Evolutionary conservation across 2,113 vertebrate genomes (phyloP), one percentile per base, ranked within the genome.

Genomic region (Cyprinodon brontotheroides): DNA sequence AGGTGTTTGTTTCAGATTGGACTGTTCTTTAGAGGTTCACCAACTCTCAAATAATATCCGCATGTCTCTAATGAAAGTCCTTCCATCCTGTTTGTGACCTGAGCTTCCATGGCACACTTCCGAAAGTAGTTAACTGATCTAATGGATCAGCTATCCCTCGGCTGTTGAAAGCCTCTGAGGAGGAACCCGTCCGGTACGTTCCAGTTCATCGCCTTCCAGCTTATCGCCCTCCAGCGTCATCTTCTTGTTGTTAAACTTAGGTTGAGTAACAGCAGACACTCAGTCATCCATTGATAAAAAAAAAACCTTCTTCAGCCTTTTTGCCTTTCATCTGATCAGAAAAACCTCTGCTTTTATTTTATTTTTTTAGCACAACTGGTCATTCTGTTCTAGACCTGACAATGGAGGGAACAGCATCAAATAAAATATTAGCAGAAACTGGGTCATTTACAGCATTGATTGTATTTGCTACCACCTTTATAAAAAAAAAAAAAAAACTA

Each of bases 181-280:
- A 20, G 12, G 45, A 65, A 45, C 13, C n/a, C 1, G 10, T 63
- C 40, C 3, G 11, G 1, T n/a, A 17, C 1, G 64, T 80, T 81
- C 61, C 68, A 59, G 63, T 45, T 48, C 63, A 74, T 47, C 11
- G 15, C 39, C 22, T 80, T 81, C 61, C 68, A 59, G 63, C 53
- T 48, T 61, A 74, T 47, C 11, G 15, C 39, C 61, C 38, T 53
- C 36, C 1, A 36, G 14, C 38, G 45, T 17, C 41, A 17, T 57
- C 1, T 29, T n/a, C 29, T 60, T 69, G n/a, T 61, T 50, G 15
- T 17, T 4, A 7, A 4, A 50, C 4, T 1, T 50, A 1, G 48
- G 29, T 29, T 29, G 29, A 29, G 29, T 29, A 29, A 29, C 29
- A 29, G 29, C 29, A 29, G 29, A 29, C 29, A 6, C 41, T 41